Conservation (phyloP, 2,888 invertebrate species). For the Chrysolina americana region DNA sequence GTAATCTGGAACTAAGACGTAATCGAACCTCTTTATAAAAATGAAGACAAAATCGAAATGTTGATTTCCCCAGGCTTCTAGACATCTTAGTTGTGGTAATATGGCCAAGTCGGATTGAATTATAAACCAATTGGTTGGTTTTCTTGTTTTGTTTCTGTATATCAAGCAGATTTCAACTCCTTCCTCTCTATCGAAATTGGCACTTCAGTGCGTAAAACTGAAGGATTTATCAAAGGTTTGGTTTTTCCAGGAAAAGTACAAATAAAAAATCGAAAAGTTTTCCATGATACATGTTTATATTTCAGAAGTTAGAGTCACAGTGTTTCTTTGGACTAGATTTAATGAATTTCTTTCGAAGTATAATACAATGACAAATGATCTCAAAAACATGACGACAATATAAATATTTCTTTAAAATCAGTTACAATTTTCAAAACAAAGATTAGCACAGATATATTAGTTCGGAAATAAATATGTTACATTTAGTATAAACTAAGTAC, state of each 20-base stretch:
- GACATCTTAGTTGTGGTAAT: too few relatives aligned
- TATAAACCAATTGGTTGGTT: too few relatives aligned
- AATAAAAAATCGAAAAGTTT: background rate
- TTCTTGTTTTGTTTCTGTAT: too few relatives aligned
- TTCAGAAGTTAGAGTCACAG: conserved; percentile 52
- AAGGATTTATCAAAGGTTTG: too few relatives aligned
- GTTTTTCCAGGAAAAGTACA: background rate
- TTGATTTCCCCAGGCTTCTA: too few relatives aligned
- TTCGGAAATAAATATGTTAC: conserved; percentile 48
- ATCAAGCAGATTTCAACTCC: too few relatives aligned
- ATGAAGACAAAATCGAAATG: too few relatives aligned
- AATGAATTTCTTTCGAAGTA: conserved; percentile 41
- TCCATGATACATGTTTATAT: conserved; percentile 42
- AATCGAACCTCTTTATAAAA: too few relatives aligned
- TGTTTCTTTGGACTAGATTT: conserved; percentile 58
- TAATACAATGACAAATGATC: conserved; percentile 38
- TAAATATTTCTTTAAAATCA: conserved; percentile 44
- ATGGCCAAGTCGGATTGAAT: too few relatives aligned
- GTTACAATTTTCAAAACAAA: conserved; percentile 43
- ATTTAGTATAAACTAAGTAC: conserved; percentile 47
- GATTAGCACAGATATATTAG: conserved; percentile 46
- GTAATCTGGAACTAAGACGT: too few relatives aligned
- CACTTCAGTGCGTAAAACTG: too few relatives aligned
- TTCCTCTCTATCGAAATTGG: too few relatives aligned
- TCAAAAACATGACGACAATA: conserved; percentile 40